A percentile compares a stretch with the other conserved stretches of the same genome.
Conservation (phyloP, 2,888 invertebrate species). For the Fragum sueziense region DNA sequence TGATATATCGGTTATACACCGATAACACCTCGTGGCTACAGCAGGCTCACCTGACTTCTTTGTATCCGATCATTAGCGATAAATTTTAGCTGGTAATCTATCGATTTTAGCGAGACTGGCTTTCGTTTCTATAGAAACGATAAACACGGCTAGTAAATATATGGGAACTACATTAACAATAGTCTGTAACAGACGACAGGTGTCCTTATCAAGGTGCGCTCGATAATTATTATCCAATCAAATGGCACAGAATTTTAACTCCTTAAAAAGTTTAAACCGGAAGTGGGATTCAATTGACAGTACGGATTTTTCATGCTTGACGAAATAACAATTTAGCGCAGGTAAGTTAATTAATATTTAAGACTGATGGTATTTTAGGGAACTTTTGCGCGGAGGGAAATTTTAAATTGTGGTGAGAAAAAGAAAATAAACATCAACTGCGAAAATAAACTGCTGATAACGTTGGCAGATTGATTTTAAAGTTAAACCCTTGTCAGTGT, state of each 20-base stretch:
- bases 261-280: slow-evolving; percentile 7
- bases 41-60: neutral
- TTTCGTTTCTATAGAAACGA: slow-evolving; percentile 10
- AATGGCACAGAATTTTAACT: neutral
- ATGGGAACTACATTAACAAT: slow-evolving; percentile 7
- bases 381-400: slow-evolving; percentile 10
- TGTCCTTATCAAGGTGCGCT: slow-evolving; percentile 8
- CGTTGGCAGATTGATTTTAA: slow-evolving; percentile 11
- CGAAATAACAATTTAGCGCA: slow-evolving; percentile 2
- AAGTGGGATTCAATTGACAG: slow-evolving; percentile 10
- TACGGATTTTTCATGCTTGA: slow-evolving; percentile 23
- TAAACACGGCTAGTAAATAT: slow-evolving; percentile 13
- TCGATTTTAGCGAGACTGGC: slow-evolving; percentile 13
- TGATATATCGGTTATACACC: no score
- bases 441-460: neutral
- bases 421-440: neutral
- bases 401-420: neutral
- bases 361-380: neutral
- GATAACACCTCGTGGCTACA: no score
- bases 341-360: slow-evolving; percentile 20
- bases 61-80: neutral
- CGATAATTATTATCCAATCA: slow-evolving; percentile 6
- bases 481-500: neutral
- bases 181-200: slow-evolving; percentile 11
- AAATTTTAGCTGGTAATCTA: slow-evolving; percentile 18